Conservation (phyloP, 2,888 invertebrate genomes). For the Trypoxylon attenuatum region DNA sequence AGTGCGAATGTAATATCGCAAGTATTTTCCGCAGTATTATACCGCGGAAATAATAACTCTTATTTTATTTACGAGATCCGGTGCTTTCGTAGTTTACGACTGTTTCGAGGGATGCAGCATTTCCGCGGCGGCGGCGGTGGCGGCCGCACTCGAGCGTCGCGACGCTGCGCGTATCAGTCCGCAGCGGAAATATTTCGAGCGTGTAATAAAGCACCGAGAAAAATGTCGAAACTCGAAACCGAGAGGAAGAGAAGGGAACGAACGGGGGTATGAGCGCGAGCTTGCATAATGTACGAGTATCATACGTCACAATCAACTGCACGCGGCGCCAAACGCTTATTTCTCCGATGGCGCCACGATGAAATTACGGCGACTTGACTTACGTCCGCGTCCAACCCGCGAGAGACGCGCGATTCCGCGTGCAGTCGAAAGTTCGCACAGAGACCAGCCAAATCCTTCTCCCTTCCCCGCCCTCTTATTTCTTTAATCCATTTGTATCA, state of each 20-base stretch:
- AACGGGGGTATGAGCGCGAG: too few relatives aligned
- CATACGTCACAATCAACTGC: slow-evolving; percentile 70
- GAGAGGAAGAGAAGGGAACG: too few relatives aligned
- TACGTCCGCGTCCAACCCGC: slow-evolving; percentile 54
- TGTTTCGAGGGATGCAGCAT: slow-evolving; percentile 11
- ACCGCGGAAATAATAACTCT: slow-evolving; percentile 5
- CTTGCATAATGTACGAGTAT: slow-evolving; percentile 67
- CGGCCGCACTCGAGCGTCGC: slow-evolving; percentile 1
- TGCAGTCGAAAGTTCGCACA: slow-evolving; percentile 11
- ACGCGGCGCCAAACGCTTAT: slow-evolving; percentile 68
- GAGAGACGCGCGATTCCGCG: too few relatives aligned
- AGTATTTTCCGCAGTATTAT: background rate
- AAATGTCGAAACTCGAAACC: slow-evolving; percentile 68
- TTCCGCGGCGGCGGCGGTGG: background rate
- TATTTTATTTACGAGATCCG: slow-evolving; percentile 5
- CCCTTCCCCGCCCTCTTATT: too few relatives aligned
- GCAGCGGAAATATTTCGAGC: slow-evolving; percentile 62
- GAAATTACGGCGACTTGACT: slow-evolving; percentile 60
- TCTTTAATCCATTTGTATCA: too few relatives aligned
- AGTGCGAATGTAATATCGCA: background rate
- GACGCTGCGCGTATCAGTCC: slow-evolving; percentile 37
- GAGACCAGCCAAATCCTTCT: too few relatives aligned
- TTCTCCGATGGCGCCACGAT: slow-evolving; percentile 63
- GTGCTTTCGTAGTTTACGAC: slow-evolving; percentile 15
- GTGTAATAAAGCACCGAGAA: slow-evolving; percentile 66